phyloP scores from a whole-genome alignment of 1,140 invertebrate species.

The Hormaphis cornu region DNA sequence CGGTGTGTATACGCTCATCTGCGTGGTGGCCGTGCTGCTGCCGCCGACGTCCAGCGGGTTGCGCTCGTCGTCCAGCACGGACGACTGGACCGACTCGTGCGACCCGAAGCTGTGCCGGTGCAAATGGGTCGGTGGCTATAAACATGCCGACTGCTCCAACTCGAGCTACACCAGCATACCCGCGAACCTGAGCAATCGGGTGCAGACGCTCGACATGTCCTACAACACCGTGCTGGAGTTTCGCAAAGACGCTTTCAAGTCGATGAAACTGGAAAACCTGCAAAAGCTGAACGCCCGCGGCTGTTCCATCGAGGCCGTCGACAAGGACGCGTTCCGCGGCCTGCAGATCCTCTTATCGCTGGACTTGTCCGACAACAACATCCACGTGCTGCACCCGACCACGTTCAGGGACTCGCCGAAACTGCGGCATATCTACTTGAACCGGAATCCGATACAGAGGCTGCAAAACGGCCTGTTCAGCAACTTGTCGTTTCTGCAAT shows the following conservation, averaged over 20 bases:
- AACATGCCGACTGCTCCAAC: slow-evolving; percentile 64
- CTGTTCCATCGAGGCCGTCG: slow-evolving; percentile 59
- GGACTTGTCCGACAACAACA: slow-evolving; percentile 65
- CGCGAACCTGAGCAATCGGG: slow-evolving; percentile 56
- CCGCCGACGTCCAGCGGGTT: background rate
- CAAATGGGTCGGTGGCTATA: slow-evolving; percentile 67
- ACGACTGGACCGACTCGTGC: slow-evolving; percentile 50
- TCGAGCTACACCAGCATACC: slow-evolving; percentile 58
- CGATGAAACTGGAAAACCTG: slow-evolving; percentile 61
- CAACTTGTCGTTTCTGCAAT: slow-evolving; percentile 62
- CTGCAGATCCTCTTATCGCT: slow-evolving; percentile 76
- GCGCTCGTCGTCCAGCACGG: slow-evolving; percentile 38
- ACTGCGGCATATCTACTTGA: slow-evolving; percentile 59
- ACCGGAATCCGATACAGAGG: slow-evolving; percentile 59
- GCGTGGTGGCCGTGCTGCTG: background rate
- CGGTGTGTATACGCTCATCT: background rate
- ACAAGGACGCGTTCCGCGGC: slow-evolving; percentile 62
- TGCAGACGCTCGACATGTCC: slow-evolving; percentile 65
- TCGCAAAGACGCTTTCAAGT: slow-evolving; percentile 56
- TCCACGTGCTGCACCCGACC: slow-evolving; percentile 41
- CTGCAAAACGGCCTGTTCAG: slow-evolving; percentile 65
- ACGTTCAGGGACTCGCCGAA: slow-evolving; percentile 60
- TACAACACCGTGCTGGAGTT: slow-evolving; percentile 59
- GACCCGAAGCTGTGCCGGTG: slow-evolving; percentile 54
- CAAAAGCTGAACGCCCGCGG: slow-evolving; percentile 67